Percentiles rank a stretch among this genome's conserved stretches.
These are phyloP conservation scores for Buteo buteo DNA, from an alignment of 2,113 vertebrate genomes.

Conservation along the genomic window DNA sequence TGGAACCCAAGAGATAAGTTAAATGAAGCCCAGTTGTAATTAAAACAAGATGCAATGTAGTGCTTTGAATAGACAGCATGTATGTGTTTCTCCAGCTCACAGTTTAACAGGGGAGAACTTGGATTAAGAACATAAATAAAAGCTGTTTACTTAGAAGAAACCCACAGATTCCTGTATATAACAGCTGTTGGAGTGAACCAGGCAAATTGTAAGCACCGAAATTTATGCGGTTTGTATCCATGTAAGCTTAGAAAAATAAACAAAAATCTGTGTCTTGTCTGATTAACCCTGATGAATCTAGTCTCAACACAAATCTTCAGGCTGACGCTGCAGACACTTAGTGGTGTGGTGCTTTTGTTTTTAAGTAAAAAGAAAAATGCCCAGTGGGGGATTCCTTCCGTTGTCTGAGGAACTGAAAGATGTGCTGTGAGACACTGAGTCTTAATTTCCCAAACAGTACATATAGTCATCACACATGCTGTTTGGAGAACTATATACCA, in stretches of 20 bases:
- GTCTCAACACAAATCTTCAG: not conserved
- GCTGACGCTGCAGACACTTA: not conserved
- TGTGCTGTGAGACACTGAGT: not conserved
- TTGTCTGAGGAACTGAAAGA: constrained; percentile 30
- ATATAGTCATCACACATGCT: not conserved
- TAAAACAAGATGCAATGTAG: not conserved
- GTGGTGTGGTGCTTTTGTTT: not conserved
- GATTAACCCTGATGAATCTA: not conserved
- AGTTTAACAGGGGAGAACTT: not conserved
- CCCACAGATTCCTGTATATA: not conserved
- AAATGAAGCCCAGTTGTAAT: not conserved
- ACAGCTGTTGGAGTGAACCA: not conserved
- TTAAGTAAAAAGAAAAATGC: not conserved
- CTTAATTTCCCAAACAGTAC: not conserved
- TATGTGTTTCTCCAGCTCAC: not conserved
- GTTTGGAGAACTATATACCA: not conserved
- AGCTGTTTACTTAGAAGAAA: not conserved
- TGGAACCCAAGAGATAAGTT: not conserved
- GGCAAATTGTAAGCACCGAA: not conserved
- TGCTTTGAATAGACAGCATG: not conserved
- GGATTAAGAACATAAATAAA: not conserved
- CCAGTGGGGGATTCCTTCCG: not conserved
- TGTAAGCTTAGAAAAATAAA: not conserved
- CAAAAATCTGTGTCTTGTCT: not conserved
- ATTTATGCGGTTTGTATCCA: not conserved